phyloP scores from a whole-genome alignment of 2,888 invertebrate species.

The Alentia gelatinosa region DNA sequence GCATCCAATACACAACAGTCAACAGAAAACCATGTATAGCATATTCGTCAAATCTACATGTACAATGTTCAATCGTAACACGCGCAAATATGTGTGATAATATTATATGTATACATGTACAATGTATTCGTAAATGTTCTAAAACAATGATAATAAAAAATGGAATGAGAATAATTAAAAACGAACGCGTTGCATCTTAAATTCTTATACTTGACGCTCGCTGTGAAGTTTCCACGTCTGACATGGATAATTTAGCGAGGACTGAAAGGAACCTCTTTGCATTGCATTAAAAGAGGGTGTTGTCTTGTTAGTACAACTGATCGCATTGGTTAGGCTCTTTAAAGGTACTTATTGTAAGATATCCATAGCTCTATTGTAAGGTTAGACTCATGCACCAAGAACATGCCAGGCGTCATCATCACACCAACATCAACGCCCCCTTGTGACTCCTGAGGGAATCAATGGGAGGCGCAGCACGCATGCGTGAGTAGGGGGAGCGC shows the following conservation, averaged over 20 bases:
- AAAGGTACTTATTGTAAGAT: no score
- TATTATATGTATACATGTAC: conserved; percentile 34
- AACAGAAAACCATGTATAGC: background rate
- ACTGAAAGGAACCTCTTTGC: no score
- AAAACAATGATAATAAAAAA: conserved; percentile 10
- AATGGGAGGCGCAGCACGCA: background rate
- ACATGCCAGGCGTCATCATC: background rate
- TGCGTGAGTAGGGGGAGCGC: background rate
- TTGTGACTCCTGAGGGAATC: background rate
- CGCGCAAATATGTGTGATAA: conserved; percentile 32
- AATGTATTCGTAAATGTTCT: conserved; percentile 36
- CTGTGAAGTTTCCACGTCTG: no score
- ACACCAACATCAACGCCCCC: background rate
- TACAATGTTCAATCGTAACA: background rate
- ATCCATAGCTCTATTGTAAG: no score
- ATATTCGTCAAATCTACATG: conserved; percentile 7
- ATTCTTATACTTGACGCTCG: no score
- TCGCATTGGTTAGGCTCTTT: no score
- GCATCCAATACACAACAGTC: background rate
- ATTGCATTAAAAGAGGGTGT: no score
- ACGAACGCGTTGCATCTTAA: no score
- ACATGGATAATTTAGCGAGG: no score
- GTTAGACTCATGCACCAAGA: background rate
- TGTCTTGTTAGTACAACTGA: no score
- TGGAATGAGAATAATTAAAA: background rate